Evolutionary conservation across 2,888 invertebrate genomes (phyloP).

Genomic region (Nudaria mundana): DNA sequence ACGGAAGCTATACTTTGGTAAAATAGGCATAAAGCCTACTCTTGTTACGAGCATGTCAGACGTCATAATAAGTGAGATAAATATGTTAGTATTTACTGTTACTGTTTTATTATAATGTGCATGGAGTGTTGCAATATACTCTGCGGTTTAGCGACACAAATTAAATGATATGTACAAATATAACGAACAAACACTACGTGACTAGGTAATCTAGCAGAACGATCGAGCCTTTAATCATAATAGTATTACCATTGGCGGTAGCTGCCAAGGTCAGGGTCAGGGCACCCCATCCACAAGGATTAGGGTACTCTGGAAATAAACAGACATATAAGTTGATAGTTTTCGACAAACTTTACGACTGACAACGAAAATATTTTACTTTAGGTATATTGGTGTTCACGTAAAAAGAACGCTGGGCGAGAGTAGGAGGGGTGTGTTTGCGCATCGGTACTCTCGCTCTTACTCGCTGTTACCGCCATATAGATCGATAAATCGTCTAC

Average conservation of each 20-base stretch:
- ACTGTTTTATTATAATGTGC: slow-evolving; percentile 9
- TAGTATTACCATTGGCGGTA: slow-evolving; percentile 51
- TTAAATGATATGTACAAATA: slow-evolving; percentile 29
- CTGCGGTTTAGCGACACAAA: slow-evolving; percentile 29
- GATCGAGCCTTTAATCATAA: slow-evolving; percentile 35
- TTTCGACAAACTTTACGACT: no score
- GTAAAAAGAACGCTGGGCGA: no score
- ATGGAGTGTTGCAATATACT: slow-evolving; percentile 21
- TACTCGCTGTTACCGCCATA: no score
- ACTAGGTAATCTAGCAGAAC: slow-evolving; percentile 30
- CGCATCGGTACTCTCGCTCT: no score
- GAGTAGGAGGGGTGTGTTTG: no score
- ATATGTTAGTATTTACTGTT: slow-evolving; percentile 9
- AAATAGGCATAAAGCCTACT: no score
- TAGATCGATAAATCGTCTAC: no score
- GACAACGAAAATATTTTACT: no score
- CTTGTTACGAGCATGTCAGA: no score
- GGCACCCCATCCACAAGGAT: slow-evolving; percentile 54
- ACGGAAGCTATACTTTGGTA: no score
- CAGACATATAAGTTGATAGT: no score
- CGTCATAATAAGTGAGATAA: slow-evolving; percentile 4
- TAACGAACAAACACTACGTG: slow-evolving; percentile 34
- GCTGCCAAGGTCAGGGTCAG: slow-evolving; percentile 48
- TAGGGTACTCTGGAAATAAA: slow-evolving; percentile 57
- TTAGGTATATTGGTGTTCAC: no score